Conservation (phyloP, 1,140 invertebrate genomes). For the Cotesia vestalis region DNA sequence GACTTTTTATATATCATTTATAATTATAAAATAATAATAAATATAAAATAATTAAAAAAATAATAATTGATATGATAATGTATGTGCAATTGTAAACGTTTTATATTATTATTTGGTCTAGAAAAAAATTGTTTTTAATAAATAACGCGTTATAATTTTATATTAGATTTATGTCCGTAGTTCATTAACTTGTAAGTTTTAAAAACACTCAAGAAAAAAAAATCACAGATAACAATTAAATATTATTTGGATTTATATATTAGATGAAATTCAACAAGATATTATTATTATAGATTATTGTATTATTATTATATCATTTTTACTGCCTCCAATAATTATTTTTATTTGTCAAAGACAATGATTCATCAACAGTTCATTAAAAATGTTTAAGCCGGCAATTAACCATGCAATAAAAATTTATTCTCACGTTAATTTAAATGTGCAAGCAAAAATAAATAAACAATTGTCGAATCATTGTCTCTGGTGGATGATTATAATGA, state of each 20-base stretch:
- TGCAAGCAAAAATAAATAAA: slow-evolving; percentile 16
- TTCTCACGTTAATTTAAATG: slow-evolving; percentile 18
- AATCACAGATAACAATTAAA: slow-evolving; percentile 53
- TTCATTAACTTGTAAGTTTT: slow-evolving; percentile 59
- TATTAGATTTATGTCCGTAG: not conserved
- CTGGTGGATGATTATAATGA: slow-evolving; percentile 44
- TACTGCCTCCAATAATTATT: slow-evolving; percentile 53
- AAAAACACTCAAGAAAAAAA: slow-evolving; percentile 57
- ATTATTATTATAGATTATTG: slow-evolving; percentile 48
- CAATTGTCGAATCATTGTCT: slow-evolving; percentile 45
- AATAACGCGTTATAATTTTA: not conserved
- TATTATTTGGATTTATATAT: slow-evolving; percentile 32
- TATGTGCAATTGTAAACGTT: slow-evolving; percentile 6
- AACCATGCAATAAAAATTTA: not conserved
- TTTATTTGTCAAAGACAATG: slow-evolving; percentile 29
- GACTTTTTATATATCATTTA: no score
- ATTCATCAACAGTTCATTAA: not conserved
- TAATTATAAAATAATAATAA: slow-evolving; percentile 4
- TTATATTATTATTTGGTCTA: not conserved
- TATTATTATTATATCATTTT: slow-evolving; percentile 45
- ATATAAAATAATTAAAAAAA: not conserved
- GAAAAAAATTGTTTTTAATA: not conserved
- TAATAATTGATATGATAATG: not conserved
- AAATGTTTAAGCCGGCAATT: not conserved
- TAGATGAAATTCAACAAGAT: slow-evolving; percentile 42